Conservation (phyloP, 1,140 invertebrate genomes). For the Dryas iulia region DNA sequence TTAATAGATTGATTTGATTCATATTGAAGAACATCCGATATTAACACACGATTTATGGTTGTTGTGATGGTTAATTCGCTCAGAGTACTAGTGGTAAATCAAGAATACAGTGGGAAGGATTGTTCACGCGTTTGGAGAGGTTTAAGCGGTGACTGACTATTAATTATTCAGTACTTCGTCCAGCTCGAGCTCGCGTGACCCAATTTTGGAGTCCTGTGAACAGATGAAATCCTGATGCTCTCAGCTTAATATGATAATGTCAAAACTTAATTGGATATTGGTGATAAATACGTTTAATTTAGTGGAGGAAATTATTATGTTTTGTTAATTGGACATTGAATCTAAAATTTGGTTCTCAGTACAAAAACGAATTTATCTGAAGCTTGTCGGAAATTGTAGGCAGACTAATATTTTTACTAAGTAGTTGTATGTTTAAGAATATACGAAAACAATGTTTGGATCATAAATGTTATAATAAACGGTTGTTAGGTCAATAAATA, state of each 20-base stretch:
- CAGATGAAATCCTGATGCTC: slow-evolving; percentile 32
- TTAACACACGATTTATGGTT: background rate
- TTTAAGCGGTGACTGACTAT: slow-evolving; percentile 43
- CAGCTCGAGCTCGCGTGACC: slow-evolving; percentile 48
- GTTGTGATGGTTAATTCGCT: background rate
- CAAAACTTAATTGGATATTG: background rate
- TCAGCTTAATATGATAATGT: slow-evolving; percentile 6
- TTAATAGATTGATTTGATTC: background rate
- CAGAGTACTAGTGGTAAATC: background rate
- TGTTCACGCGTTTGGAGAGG: slow-evolving; percentile 18
- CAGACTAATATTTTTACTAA: too few relatives aligned
- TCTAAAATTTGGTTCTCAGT: too few relatives aligned
- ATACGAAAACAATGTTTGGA: too few relatives aligned
- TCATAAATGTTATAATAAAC: too few relatives aligned
- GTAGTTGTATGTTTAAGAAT: too few relatives aligned
- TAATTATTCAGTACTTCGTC: slow-evolving; percentile 58
- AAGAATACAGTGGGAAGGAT: slow-evolving; percentile 4
- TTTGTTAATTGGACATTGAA: too few relatives aligned
- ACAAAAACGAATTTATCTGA: too few relatives aligned
- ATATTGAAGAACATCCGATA: background rate
- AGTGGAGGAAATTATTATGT: too few relatives aligned
- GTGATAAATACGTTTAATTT: background rate
- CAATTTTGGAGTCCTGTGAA: slow-evolving; percentile 42
- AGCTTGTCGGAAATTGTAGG: too few relatives aligned
- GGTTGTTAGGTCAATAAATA: too few relatives aligned